These are phyloP conservation scores for Eustalomyia histrio DNA, from an alignment of 2,888 invertebrate genomes.

Conservation along the genomic window DNA sequence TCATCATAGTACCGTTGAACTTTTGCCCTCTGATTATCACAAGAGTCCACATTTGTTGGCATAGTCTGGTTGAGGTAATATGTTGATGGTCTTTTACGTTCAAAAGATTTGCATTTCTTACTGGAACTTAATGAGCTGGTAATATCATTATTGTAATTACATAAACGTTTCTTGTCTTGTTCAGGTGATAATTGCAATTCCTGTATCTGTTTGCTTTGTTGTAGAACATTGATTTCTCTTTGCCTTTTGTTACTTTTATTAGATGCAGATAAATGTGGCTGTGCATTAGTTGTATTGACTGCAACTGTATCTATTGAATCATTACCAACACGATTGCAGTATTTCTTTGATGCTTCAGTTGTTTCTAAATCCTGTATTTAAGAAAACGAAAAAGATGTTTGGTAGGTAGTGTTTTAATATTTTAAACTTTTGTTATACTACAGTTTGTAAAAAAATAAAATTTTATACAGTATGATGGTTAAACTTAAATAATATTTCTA, in stretches of 20 bases:
- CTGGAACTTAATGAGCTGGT: constrained; percentile 78
- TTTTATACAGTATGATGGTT: too few species aligned
- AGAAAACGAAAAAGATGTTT: background rate
- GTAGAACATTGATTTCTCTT: constrained; percentile 69
- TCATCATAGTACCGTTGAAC: constrained; percentile 26
- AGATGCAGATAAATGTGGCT: constrained; percentile 3
- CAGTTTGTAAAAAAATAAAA: too few species aligned
- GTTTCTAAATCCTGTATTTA: constrained; percentile 72
- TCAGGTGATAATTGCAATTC: constrained; percentile 71
- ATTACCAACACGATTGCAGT: constrained; percentile 71
- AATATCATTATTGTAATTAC: constrained; percentile 77
- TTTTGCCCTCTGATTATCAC: constrained; percentile 52
- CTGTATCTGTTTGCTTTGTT: constrained; percentile 30
- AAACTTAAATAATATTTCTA: too few species aligned
- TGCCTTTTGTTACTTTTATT: constrained; percentile 72
- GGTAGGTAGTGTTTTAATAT: too few species aligned
- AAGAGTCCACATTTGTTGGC: constrained; percentile 38
- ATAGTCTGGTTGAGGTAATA: constrained; percentile 35
- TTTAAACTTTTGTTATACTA: too few species aligned
- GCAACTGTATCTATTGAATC: constrained; percentile 66
- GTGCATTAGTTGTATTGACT: background rate
- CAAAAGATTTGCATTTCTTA: constrained; percentile 71
- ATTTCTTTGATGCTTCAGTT: constrained; percentile 73
- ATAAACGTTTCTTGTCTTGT: constrained; percentile 76
- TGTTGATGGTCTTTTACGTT: constrained; percentile 47